These are phyloP conservation scores for Galagoides demidoff DNA, from an alignment of 2,797 vertebrate species.

Conservation along the genomic window DNA sequence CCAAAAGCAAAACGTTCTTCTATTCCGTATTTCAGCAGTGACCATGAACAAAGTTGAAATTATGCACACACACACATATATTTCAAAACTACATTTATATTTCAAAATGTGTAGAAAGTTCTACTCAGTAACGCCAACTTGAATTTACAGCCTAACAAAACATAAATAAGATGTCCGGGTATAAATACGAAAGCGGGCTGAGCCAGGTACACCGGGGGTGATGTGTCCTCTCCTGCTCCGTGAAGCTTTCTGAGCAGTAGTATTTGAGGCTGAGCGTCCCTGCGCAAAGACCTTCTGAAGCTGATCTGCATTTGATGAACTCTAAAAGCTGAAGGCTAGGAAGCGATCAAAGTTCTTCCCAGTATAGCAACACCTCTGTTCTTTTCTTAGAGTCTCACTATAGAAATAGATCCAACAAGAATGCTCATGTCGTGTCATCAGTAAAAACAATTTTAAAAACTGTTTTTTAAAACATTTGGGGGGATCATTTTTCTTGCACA, in stretches of 20 bases:
- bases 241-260: neutral
- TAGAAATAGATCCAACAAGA: neutral
- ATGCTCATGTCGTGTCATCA: neutral
- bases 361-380: neutral
- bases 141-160: neutral
- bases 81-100: neutral
- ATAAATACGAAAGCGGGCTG: neutral
- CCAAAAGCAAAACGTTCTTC: neutral
- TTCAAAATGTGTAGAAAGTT: neutral
- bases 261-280: rapidly evolving
- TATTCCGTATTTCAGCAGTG: neutral
- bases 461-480: neutral
- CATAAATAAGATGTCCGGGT: neutral
- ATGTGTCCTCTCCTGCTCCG: neutral
- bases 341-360: neutral
- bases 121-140: neutral
- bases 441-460: constrained; percentile 55
- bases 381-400: neutral
- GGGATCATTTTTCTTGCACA: constrained; percentile 71
- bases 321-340: neutral
- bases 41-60: neutral
- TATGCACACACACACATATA: neutral
- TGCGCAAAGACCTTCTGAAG: neutral
- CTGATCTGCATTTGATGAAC: neutral
- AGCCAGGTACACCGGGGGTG: neutral